A percentile compares a stretch with the other conserved stretches of the same genome.
Conservation (phyloP, 2,113 vertebrate genomes). For the Nyctibius bracteatus region DNA sequence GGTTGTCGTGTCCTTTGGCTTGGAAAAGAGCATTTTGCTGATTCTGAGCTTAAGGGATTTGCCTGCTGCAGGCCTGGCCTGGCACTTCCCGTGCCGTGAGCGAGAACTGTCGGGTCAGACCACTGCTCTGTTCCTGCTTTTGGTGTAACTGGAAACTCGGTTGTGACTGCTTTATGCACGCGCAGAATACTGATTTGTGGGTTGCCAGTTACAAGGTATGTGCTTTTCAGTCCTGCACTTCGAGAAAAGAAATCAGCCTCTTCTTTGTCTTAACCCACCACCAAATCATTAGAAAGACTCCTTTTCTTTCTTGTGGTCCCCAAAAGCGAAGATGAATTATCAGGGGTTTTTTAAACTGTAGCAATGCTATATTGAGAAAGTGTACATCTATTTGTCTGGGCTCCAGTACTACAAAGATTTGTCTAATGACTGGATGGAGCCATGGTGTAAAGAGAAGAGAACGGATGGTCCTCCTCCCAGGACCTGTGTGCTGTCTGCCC, state of each 20-base stretch:
- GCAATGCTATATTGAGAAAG: fast-evolving
- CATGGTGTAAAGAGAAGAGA: background rate
- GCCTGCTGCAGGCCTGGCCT: fast-evolving
- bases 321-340: background rate
- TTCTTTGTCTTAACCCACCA: background rate
- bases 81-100: background rate
- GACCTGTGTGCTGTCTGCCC: fast-evolving
- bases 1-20: background rate
- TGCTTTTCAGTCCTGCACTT: background rate
- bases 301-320: background rate
- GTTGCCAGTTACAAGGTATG: background rate
- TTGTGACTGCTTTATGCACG: fast-evolving
- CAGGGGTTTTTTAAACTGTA: background rate
- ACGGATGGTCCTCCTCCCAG: background rate
- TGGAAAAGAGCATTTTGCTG: fast-evolving
- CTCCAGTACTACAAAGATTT: fast-evolving
- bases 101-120: too few species aligned
- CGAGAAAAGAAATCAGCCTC: fast-evolving
- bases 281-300: background rate
- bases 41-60: fast-evolving
- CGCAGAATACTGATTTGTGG: fast-evolving
- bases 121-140: fast-evolving
- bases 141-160: too few species aligned
- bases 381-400: background rate
- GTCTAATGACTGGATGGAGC: background rate